Percentiles rank a stretch among this genome's conserved stretches.
Evolutionary conservation across 2,113 vertebrate genomes (phyloP).

Genomic region (Microtus ochrogaster): DNA sequence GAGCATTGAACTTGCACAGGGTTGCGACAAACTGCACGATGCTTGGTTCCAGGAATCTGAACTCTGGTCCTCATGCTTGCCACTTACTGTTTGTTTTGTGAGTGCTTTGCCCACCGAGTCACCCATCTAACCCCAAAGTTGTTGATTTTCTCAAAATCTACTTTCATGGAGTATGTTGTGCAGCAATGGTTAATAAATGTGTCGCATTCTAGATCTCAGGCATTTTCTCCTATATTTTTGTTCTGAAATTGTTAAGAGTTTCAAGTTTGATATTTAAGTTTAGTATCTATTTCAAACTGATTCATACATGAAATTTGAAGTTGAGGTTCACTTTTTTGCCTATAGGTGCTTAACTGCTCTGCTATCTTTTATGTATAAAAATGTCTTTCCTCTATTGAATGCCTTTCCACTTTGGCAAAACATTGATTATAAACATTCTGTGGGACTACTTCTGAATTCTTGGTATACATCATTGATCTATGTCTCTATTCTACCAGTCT

Average conservation of each 20-base stretch:
- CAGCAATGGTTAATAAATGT: neutral
- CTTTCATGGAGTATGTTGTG: neutral
- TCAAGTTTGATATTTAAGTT: neutral
- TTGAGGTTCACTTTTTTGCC: neutral
- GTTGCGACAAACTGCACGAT: neutral
- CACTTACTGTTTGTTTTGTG: neutral
- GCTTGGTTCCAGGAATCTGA: neutral
- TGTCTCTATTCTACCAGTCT: neutral
- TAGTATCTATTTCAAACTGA: neutral
- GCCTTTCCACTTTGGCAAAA: constrained; percentile 9
- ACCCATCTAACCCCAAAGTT: neutral
- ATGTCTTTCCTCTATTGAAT: neutral
- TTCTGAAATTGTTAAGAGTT: neutral
- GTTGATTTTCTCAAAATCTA: constrained; percentile 13
- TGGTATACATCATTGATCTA: neutral
- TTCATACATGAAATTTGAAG: neutral
- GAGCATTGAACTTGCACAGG: neutral
- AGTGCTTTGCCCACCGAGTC: neutral
- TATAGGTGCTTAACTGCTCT: neutral
- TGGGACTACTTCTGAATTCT: constrained; percentile 7
- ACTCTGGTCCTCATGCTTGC: neutral
- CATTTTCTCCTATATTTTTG: constrained; percentile 2
- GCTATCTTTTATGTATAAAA: neutral
- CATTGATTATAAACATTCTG: neutral
- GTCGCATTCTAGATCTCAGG: neutral